phyloP scores from a whole-genome alignment of 1,140 invertebrate genomes.

The Lepidotrigona ventralis region DNA sequence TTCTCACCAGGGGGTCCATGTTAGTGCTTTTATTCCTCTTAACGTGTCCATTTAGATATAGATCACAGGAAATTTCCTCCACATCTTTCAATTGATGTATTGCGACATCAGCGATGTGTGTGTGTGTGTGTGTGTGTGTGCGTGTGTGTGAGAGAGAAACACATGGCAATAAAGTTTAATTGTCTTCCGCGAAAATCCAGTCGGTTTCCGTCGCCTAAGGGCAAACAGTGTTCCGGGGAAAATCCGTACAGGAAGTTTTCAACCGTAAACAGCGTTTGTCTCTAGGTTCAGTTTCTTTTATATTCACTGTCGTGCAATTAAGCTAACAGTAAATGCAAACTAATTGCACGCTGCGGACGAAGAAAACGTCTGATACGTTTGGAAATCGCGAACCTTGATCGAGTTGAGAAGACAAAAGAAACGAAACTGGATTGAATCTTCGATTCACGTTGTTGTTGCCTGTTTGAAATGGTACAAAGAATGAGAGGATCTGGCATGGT shows the following conservation, averaged over 20 bases:
- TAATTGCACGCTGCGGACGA: background rate
- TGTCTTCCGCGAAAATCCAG: background rate
- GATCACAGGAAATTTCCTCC: background rate
- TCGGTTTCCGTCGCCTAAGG: background rate
- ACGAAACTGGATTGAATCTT: slow-evolving; percentile 20
- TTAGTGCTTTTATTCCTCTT: background rate
- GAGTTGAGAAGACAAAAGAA: background rate
- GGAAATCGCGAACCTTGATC: no score
- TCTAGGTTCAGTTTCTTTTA: background rate
- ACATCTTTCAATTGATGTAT: background rate
- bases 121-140: no score
- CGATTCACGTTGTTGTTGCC: background rate
- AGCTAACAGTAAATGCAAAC: slow-evolving; percentile 7
- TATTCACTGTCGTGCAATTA: background rate
- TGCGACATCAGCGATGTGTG: no score
- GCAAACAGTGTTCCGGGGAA: background rate
- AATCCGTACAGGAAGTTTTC: background rate
- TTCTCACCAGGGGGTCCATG: no score
- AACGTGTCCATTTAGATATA: background rate
- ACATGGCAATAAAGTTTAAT: background rate
- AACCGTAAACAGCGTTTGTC: background rate
- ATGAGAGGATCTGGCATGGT: background rate
- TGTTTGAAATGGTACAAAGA: background rate
- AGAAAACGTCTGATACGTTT: background rate
- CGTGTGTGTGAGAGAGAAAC: no score